Conservation (phyloP, 2,888 invertebrate genomes). For the Eupithecia insigniata region DNA sequence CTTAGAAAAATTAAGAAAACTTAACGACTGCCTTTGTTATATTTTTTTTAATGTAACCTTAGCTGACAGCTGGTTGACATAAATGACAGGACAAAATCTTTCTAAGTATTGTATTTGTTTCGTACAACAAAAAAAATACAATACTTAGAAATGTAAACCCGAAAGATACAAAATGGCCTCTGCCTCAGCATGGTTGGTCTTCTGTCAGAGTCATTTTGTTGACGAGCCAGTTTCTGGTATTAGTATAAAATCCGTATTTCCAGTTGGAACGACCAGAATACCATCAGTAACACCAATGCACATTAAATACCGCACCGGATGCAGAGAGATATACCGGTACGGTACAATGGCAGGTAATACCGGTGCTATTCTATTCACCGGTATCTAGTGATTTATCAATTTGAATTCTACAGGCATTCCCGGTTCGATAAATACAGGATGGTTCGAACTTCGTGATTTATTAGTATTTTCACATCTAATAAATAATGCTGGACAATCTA, state of each 20-base stretch:
- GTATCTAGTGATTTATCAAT: background rate
- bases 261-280: background rate
- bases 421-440: background rate
- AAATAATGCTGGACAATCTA: background rate
- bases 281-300: background rate
- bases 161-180: no score
- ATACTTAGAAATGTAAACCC: no score
- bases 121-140: no score
- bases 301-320: background rate
- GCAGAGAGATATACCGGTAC: background rate
- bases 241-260: background rate
- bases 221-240: no score
- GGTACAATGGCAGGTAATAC: background rate
- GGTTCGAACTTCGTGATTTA: background rate
- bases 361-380: constrained; percentile 1
- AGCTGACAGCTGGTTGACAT: no score
- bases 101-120: no score
- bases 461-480: background rate
- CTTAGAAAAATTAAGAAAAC: no score
- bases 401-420: background rate
- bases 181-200: no score
- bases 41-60: no score
- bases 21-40: no score
- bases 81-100: no score
- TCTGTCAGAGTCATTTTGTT: no score